phyloP scores from a whole-genome alignment of 2,797 vertebrate genomes.

The Sebastes diaconus region DNA sequence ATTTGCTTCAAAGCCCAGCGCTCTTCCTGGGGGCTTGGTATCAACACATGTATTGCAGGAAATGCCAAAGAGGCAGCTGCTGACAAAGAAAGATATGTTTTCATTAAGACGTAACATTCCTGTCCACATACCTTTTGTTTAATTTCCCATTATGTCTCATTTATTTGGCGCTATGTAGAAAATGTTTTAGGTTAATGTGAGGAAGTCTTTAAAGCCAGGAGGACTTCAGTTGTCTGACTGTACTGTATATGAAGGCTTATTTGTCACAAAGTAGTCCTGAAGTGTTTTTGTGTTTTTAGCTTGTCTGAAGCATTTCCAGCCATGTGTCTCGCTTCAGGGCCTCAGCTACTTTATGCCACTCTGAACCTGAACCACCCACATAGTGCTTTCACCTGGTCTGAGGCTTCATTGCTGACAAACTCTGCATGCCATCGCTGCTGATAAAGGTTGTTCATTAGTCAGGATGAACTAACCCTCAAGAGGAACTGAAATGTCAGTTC shows the following conservation, averaged over 20 bases:
- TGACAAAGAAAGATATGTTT: constrained; percentile 19
- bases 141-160: constrained; percentile 13
- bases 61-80: constrained; percentile 45
- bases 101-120: neutral
- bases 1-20: too few species aligned
- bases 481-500: constrained; percentile 15
- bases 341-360: constrained; percentile 2
- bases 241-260: neutral
- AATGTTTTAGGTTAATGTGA: constrained; percentile 8
- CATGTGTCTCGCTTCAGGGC: neutral
- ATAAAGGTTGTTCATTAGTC: constrained; percentile 18
- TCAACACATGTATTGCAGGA: constrained; percentile 26
- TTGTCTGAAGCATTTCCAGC: constrained; percentile 20
- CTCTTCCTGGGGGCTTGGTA: neutral
- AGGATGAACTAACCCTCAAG: constrained; percentile 9
- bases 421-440: neutral
- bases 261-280: constrained; percentile 8
- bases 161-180: neutral
- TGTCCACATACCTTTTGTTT: constrained; percentile 22
- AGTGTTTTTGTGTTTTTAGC: neutral
- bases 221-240: neutral
- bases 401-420: neutral
- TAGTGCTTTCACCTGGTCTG: constrained; percentile 31
- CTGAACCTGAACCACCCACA: constrained; percentile 12
- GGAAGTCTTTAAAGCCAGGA: constrained; percentile 37